phyloP scores from a whole-genome alignment of 2,113 vertebrate genomes.

The Hippocampus comes region DNA sequence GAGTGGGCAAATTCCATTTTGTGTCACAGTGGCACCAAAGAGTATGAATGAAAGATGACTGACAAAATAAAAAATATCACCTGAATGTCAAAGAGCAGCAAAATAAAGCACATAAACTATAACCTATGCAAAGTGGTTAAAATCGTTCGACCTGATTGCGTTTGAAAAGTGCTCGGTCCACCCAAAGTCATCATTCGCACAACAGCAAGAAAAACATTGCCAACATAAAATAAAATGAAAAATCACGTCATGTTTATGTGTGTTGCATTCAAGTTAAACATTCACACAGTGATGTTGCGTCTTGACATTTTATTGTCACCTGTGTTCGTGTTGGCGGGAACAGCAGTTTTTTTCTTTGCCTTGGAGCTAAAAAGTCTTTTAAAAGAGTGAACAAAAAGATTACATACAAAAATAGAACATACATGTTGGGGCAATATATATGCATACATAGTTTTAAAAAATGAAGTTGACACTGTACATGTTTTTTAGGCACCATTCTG shows the following conservation, averaged over 20 bases:
- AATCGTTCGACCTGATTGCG: no score
- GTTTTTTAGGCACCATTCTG: background rate
- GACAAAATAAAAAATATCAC: no score
- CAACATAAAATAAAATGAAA: no score
- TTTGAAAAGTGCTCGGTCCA: no score
- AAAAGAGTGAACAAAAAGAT: background rate
- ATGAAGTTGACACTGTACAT: conserved; percentile 1
- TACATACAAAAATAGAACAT: conserved; percentile 9
- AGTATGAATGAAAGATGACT: no score
- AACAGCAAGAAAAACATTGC: no score
- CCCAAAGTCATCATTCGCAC: background rate
- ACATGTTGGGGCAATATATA: conserved; percentile 1
- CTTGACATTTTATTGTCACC: background rate
- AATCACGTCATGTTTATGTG: no score
- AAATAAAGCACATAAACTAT: no score
- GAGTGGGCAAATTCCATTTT: no score
- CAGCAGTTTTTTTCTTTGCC: background rate
- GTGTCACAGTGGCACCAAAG: no score
- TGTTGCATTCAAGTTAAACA: background rate
- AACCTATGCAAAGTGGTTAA: no score
- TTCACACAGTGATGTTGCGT: background rate
- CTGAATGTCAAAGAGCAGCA: no score
- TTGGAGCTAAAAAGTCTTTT: background rate
- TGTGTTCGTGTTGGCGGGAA: background rate
- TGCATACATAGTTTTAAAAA: background rate